Percentiles rank a stretch among this genome's conserved stretches.
Conservation (phyloP, 2,888 invertebrate genomes). For the Pseudanteris insignis region DNA sequence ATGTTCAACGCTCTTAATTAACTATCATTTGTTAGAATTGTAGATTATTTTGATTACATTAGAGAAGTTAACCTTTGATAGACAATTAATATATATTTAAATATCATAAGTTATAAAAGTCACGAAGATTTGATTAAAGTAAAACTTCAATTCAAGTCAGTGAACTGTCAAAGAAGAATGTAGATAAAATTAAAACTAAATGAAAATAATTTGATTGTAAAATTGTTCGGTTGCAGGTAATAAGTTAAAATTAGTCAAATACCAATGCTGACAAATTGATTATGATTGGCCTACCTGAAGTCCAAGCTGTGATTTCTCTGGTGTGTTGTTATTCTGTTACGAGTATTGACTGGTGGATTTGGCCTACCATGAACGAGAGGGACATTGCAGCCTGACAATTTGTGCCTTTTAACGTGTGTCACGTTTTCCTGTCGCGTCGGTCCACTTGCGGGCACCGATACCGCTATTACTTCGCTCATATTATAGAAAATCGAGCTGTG, state of each 20-base stretch:
- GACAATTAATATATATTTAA: too few relatives aligned
- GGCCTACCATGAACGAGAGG: conserved; percentile 72
- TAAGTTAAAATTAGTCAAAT: too few relatives aligned
- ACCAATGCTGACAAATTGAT: too few relatives aligned
- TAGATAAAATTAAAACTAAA: neutral
- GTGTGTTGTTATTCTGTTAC: conserved; percentile 74
- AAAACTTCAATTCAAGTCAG: neutral
- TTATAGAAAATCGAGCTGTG: conserved; percentile 61
- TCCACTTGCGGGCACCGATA: conserved; percentile 64
- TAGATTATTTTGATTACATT: too few relatives aligned
- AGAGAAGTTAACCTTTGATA: too few relatives aligned
- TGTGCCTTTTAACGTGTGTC: conserved; percentile 65
- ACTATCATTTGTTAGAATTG: too few relatives aligned
- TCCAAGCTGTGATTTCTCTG: conserved; percentile 90
- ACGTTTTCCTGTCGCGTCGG: conserved; percentile 61
- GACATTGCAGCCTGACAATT: conserved; percentile 66
- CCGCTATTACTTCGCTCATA: conserved; percentile 66
- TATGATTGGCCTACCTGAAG: conserved; percentile 74
- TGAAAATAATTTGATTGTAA: too few relatives aligned
- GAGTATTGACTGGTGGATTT: conserved; percentile 66
- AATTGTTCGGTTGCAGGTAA: too few relatives aligned
- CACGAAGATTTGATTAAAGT: neutral
- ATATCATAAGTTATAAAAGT: too few relatives aligned
- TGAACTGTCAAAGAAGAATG: neutral
- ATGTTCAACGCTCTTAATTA: too few relatives aligned